phyloP scores from a whole-genome alignment of 2,888 invertebrate species.

The Lycia hirtaria region DNA sequence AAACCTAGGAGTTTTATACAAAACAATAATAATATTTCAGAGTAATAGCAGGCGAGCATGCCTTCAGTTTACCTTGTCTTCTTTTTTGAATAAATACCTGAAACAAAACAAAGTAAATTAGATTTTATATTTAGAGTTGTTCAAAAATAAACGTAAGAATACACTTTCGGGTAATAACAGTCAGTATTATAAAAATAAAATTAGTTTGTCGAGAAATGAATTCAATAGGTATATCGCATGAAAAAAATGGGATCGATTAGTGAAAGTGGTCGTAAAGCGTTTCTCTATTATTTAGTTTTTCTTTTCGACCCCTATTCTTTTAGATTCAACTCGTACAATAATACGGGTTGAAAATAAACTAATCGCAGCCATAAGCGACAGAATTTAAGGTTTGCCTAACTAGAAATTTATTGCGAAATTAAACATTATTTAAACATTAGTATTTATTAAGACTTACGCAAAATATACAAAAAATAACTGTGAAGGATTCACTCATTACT shows the following conservation, averaged over 20 bases:
- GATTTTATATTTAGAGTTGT: background rate
- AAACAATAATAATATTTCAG: background rate
- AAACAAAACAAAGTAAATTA: slow-evolving; percentile 3
- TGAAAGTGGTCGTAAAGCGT: slow-evolving; percentile 18
- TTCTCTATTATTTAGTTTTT: slow-evolving; percentile 13
- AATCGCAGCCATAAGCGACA: too few species aligned
- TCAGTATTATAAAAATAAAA: background rate
- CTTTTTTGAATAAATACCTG: slow-evolving; percentile 3
- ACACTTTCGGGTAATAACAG: too few species aligned
- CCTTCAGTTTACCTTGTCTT: background rate
- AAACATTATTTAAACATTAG: too few species aligned
- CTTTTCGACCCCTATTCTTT: slow-evolving; percentile 11
- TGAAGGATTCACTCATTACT: too few species aligned
- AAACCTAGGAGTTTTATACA: too few species aligned
- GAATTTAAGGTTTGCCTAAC: too few species aligned
- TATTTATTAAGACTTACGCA: too few species aligned
- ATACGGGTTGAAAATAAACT: slow-evolving; percentile 15
- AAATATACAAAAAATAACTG: too few species aligned
- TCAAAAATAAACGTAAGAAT: too few species aligned
- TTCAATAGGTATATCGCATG: background rate
- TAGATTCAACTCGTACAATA: slow-evolving; percentile 3
- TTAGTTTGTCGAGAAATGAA: background rate
- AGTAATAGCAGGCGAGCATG: background rate
- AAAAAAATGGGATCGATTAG: slow-evolving; percentile 15
- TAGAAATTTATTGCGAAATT: too few species aligned